These are phyloP conservation scores for Uromys caudimaculatus DNA, from an alignment of 2,797 vertebrate genomes.

Conservation along the genomic window DNA sequence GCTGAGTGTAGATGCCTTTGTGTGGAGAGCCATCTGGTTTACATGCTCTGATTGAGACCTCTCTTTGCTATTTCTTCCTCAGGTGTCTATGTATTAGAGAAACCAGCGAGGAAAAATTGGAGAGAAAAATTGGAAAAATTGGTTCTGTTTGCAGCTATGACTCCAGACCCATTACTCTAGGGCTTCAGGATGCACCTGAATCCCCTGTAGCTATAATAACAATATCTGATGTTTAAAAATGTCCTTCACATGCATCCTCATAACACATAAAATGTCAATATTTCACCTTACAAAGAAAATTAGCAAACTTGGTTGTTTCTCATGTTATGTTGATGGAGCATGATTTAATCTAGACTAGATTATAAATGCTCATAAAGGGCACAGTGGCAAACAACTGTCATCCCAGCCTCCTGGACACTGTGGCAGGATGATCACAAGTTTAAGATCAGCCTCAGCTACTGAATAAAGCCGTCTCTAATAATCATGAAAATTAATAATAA, in stretches of 20 bases:
- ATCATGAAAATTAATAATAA: not conserved
- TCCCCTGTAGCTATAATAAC: not conserved
- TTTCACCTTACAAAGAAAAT: not conserved
- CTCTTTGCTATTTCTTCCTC: not conserved
- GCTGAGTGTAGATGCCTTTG: not conserved
- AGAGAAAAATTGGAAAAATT: too few relatives aligned
- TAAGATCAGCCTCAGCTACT: not conserved
- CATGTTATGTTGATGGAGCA: not conserved
- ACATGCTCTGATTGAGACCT: not conserved
- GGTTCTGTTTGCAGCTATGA: not conserved
- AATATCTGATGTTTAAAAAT: not conserved
- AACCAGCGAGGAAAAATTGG: not conserved
- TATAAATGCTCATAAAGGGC: not conserved
- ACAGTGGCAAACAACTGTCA: not conserved
- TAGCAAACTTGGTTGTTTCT: conserved; percentile 1
- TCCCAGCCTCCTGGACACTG: not conserved
- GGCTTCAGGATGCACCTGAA: not conserved
- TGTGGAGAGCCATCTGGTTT: not conserved
- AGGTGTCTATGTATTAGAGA: not conserved
- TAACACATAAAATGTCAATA: not conserved
- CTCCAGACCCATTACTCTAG: not conserved
- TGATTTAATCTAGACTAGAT: not conserved
- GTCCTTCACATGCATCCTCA: not conserved
- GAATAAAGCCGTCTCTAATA: not conserved
- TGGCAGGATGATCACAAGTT: not conserved